Conservation (phyloP, 2,113 vertebrate species). For the Ancistrus triradiatus region DNA sequence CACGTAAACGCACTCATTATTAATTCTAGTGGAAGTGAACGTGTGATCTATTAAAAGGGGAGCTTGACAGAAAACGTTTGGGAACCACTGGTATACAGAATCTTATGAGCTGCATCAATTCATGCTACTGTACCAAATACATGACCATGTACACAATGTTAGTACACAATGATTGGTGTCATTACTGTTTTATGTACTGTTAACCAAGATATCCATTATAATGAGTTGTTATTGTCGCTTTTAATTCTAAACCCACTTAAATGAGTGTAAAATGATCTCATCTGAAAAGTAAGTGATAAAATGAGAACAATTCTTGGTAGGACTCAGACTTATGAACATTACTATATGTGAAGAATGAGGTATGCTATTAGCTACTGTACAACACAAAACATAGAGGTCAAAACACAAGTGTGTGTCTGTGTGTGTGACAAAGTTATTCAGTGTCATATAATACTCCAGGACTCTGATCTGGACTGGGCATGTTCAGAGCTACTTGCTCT, state of each 20-base stretch:
- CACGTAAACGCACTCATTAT: no score
- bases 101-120: no score
- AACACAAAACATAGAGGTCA: constrained; percentile 50
- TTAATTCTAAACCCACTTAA: not conserved
- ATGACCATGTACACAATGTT: no score
- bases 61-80: no score
- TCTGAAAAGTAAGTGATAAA: not conserved
- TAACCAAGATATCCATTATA: no score
- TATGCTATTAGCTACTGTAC: constrained; percentile 52
- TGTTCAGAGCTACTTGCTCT: constrained; percentile 73
- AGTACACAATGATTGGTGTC: no score
- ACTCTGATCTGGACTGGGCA: not conserved
- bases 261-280: not conserved
- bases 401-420: constrained; percentile 25
- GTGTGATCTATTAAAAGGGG: no score
- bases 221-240: not conserved
- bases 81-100: no score
- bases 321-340: not conserved
- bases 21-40: no score
- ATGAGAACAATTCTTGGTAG: constrained; percentile 5
- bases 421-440: not conserved
- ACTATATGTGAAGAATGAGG: constrained; percentile 24
- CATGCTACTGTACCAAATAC: no score
- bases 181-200: no score
- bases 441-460: no score